Percentiles rank a stretch among this genome's conserved stretches.
Evolutionary conservation across 2,888 invertebrate genomes (phyloP).

Genomic region (Ommatoiulus sabulosus): DNA sequence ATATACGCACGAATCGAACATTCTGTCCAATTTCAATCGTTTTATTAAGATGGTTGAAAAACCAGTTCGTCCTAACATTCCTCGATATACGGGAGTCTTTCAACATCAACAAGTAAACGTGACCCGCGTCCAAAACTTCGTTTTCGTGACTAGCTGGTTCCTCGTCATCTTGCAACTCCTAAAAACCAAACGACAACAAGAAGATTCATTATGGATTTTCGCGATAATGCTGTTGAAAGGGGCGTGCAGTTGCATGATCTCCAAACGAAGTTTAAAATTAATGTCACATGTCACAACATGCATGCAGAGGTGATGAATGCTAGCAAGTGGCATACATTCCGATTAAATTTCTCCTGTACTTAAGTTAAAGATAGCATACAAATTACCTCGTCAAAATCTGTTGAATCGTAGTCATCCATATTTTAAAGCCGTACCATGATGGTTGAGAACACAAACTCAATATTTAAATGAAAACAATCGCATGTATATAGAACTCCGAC

Average conservation of each 20-base stretch:
- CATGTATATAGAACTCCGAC: constrained; percentile 32
- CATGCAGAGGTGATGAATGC: background rate
- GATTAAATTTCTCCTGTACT: background rate
- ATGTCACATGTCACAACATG: background rate
- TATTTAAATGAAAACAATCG: background rate
- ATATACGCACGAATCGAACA: constrained; percentile 64
- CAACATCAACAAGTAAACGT: constrained; percentile 77
- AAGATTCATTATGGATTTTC: background rate
- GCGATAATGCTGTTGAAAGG: no score
- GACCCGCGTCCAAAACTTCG: constrained; percentile 72
- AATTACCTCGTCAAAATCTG: constrained; percentile 9
- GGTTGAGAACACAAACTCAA: background rate
- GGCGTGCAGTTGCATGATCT: background rate
- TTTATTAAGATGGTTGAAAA: constrained; percentile 76
- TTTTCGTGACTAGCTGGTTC: background rate
- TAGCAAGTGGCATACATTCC: background rate
- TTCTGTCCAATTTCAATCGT: constrained; percentile 71
- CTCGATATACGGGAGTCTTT: constrained; percentile 79
- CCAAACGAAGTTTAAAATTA: background rate
- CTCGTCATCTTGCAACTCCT: constrained; percentile 5
- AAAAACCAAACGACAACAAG: background rate
- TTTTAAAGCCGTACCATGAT: background rate
- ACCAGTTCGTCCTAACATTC: constrained; percentile 80
- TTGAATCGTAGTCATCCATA: background rate
- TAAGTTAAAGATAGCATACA: background rate